Evolutionary conservation across 2,797 vertebrate genomes (phyloP).

Genomic region (Rhadinocentrus ornatus): DNA sequence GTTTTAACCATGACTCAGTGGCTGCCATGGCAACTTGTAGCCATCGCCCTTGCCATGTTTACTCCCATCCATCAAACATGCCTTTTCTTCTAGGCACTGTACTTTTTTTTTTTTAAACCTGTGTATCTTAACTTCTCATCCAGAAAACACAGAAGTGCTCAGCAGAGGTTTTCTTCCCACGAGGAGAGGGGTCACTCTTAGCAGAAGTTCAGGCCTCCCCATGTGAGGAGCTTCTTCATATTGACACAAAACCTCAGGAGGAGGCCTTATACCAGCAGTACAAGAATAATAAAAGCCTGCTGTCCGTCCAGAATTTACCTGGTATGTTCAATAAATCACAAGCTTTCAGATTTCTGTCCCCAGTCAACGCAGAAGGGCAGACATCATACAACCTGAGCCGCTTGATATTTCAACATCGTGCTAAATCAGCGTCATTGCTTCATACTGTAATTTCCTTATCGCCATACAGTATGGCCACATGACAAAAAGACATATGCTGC

Average conservation of each 20-base stretch:
- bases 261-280: conserved; percentile 84
- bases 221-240: conserved; percentile 79
- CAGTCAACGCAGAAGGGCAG: neutral
- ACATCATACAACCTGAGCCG: conserved; percentile 9
- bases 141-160: conserved; percentile 77
- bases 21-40: conserved; percentile 16
- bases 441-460: neutral
- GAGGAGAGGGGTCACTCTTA: conserved; percentile 50
- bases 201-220: conserved; percentile 85
- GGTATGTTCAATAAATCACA: conserved; percentile 76
- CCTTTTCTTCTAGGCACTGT: neutral
- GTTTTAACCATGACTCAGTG: conserved; percentile 27
- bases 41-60: conserved; percentile 29
- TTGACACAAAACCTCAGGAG: conserved; percentile 81
- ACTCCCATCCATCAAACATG: neutral
- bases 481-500: neutral
- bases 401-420: conserved; percentile 21
- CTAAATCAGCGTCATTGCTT: neutral
- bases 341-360: neutral
- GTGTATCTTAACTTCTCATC: neutral
- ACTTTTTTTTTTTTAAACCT: neutral
- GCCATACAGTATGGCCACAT: neutral
- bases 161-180: conserved; percentile 87
- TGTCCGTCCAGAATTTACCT: conserved; percentile 86
- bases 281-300: conserved; percentile 70